phyloP scores from a whole-genome alignment of 2,797 vertebrate species.

The Helostoma temminkii region DNA sequence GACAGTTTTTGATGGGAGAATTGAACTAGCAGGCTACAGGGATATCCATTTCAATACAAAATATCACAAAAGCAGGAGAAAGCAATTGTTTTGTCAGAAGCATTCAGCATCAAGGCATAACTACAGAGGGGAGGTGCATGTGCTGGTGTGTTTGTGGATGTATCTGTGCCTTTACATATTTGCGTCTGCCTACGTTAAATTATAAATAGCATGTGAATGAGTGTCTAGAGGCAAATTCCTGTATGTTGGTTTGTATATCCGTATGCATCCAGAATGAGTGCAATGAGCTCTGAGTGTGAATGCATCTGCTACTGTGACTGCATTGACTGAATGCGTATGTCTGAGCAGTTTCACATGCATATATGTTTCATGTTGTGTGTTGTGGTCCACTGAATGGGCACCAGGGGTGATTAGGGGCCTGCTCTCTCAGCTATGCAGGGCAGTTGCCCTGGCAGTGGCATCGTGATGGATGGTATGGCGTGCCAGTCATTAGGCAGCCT shows the following conservation, averaged over 20 bases:
- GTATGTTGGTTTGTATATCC: slow-evolving; percentile 65
- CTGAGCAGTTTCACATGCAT: slow-evolving; percentile 26
- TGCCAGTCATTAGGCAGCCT: slow-evolving; percentile 87
- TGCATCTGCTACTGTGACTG: slow-evolving; percentile 67
- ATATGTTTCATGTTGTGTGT: slow-evolving; percentile 35
- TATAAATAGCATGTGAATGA: slow-evolving; percentile 78
- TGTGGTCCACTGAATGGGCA: slow-evolving; percentile 47
- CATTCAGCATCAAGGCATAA: slow-evolving; percentile 72
- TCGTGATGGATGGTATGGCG: slow-evolving; percentile 84
- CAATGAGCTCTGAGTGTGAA: slow-evolving; percentile 74
- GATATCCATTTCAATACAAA: slow-evolving; percentile 75
- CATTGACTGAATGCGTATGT: slow-evolving; percentile 51
- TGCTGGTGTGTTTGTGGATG: slow-evolving; percentile 58
- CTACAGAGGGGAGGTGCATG: slow-evolving; percentile 55
- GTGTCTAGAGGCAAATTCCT: slow-evolving; percentile 78
- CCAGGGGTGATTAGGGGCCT: slow-evolving; percentile 76
- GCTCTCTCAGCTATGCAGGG: slow-evolving; percentile 67
- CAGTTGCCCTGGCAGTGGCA: slow-evolving; percentile 80
- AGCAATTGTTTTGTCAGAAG: slow-evolving; percentile 79
- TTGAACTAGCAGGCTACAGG: slow-evolving; percentile 67
- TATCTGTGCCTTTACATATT: slow-evolving; percentile 60
- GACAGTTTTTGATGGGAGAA: slow-evolving; percentile 61
- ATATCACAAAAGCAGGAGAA: slow-evolving; percentile 73
- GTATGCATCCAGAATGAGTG: slow-evolving; percentile 70
- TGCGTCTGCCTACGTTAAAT: slow-evolving; percentile 71